Percentiles rank a stretch among this genome's conserved stretches.
Conservation (phyloP, 2,113 vertebrate species). For the Phyllostomus discolor region DNA sequence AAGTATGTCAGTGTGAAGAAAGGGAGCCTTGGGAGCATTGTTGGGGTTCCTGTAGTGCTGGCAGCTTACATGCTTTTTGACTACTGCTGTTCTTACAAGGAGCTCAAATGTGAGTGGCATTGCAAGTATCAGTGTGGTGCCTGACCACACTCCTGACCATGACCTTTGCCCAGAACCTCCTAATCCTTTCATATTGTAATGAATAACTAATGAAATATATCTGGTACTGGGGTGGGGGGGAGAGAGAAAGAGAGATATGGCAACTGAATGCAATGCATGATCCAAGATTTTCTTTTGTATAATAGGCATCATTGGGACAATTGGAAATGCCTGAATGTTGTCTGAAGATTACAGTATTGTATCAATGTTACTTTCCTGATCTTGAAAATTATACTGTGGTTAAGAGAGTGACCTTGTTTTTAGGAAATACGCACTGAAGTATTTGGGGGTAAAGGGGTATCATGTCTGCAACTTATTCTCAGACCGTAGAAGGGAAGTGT, state of each 20-base stretch:
- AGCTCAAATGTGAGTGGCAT: neutral
- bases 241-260: neutral
- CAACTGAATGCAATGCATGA: neutral
- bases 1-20: neutral
- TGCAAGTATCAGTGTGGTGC: neutral
- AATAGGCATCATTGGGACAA: neutral
- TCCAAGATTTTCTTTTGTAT: neutral
- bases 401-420: neutral
- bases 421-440: neutral
- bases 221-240: neutral
- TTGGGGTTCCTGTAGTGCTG: too few species aligned
- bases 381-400: neutral
- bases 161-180: neutral
- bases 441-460: neutral
- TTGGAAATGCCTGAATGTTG: neutral
- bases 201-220: neutral
- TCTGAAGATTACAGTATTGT: neutral
- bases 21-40: too few species aligned
- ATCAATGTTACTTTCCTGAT: neutral
- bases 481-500: neutral
- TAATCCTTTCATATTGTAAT: neutral
- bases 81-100: neutral
- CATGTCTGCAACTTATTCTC: neutral
- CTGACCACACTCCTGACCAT: neutral
- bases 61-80: neutral